Evolutionary conservation across 2,113 vertebrate species (phyloP), one percentile per base, ranked within the genome.

Genomic region (Periophthalmus modestus): DNA sequence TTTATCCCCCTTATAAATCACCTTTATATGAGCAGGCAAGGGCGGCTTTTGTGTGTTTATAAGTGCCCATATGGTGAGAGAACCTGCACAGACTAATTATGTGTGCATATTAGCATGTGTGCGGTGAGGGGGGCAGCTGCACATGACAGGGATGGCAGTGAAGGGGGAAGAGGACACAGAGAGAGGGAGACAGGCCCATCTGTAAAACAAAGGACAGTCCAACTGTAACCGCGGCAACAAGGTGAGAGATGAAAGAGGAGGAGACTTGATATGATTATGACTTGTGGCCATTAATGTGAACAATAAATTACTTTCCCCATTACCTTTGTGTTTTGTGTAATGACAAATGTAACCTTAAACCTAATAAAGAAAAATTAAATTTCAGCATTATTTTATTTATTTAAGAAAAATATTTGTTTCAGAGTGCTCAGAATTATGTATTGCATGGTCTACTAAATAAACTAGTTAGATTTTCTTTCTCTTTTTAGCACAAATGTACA

Each of bases 141-240:
- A 88, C 72, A 73, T 75, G 88, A 90, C 87, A 71, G 75, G 59
- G 46, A 72, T 54, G 55, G 63, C 36, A 47, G 78, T 74, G 70
- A 46, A 82, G 34, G 48, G 74, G 66, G 10, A 50, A 52, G 15
- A 66, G 34, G 57, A 3, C 69, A 3, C 69, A 67, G 63, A 14
- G 59, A 69, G 43, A 24, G 66, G 75, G 81, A 82, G 85, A 83
- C 69, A 16, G 63, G 72, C 23, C 72, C 83, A 83, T 92, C 74
- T 87, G 82, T 72, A 73, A 63, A 85, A 88, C 85, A 89, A 89
- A 89, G 83, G 78, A 77, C 77, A 52, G 74, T 72, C 83, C 75
- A 57, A 75, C 71, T 73, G 90, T 91, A 85, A 88, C 88, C 88
- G 69, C 72, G 61, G 88, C 87, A 89, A 89, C 84, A 0, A 66